Evolutionary conservation across 2,888 invertebrate genomes (phyloP).

Genomic region (Pterostichus madidus): DNA sequence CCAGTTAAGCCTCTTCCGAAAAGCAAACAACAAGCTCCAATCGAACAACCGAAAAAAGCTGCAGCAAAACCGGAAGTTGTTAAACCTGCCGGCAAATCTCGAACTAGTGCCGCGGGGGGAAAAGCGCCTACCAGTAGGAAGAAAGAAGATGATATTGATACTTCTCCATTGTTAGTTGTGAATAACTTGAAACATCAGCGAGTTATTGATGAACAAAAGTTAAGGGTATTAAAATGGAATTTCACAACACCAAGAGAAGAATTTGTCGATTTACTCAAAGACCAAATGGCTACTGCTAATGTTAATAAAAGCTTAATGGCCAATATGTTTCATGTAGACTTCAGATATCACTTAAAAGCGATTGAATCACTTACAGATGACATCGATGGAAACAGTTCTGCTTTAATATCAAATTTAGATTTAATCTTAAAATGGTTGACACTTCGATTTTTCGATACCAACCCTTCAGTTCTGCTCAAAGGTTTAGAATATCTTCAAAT

Average conservation of each 20-base stretch:
- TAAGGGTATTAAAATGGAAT: constrained; percentile 97
- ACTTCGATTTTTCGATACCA: constrained; percentile 98
- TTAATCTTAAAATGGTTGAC: constrained; percentile 98
- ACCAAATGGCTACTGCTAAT: constrained; percentile 93
- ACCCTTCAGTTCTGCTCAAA: constrained; percentile 97
- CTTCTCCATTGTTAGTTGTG: constrained; percentile 86
- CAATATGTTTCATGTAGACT: constrained; percentile 97
- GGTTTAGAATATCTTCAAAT: constrained; percentile 94
- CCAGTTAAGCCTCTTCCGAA: constrained; percentile 89
- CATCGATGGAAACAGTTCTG: constrained; percentile 86
- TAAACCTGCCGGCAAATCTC: constrained; percentile 68
- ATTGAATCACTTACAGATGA: constrained; percentile 94
- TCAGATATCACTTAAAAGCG: constrained; percentile 95
- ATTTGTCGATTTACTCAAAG: constrained; percentile 94
- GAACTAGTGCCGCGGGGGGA: constrained; percentile 69
- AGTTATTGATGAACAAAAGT: constrained; percentile 94
- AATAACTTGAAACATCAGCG: constrained; percentile 96
- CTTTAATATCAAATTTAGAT: constrained; percentile 94
- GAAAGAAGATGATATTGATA: constrained; percentile 92
- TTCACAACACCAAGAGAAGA: constrained; percentile 96
- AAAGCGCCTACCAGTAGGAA: constrained; percentile 80
- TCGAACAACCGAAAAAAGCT: constrained; percentile 69
- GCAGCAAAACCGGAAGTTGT: constrained; percentile 65
- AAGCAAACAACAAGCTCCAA: constrained; percentile 81
- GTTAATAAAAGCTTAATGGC: constrained; percentile 92